Percentiles rank a stretch among this genome's conserved stretches.
These are phyloP conservation scores for Pantherophis vulpinus DNA, from an alignment of 2,797 vertebrate genomes.

Conservation along the genomic window DNA sequence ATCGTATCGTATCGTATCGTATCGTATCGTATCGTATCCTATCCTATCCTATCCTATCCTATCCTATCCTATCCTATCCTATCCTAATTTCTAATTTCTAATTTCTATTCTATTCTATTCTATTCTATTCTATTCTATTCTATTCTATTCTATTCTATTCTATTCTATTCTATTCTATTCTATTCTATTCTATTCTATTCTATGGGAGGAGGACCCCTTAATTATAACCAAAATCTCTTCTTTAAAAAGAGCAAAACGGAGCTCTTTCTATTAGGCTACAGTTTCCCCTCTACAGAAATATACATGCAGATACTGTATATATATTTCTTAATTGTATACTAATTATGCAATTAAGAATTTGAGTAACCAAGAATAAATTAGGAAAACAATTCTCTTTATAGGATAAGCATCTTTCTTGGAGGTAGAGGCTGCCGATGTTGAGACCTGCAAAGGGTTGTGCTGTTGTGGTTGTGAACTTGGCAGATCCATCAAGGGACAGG, in stretches of 20 bases:
- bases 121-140: no score
- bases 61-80: no score
- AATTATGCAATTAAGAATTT: constrained; percentile 40
- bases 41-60: no score
- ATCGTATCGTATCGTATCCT: no score
- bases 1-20: no score
- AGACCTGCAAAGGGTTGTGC: fast-evolving
- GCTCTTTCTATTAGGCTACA: constrained; percentile 5
- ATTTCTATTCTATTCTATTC: no score
- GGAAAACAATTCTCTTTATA: constrained; percentile 19
- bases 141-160: no score
- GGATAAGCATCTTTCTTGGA: neutral
- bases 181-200: no score
- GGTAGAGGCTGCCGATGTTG: neutral
- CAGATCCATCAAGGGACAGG: neutral
- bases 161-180: no score
- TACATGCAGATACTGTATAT: neutral
- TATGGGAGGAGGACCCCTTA: neutral
- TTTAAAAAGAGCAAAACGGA: neutral
- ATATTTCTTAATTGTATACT: neutral
- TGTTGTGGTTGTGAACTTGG: fast-evolving
- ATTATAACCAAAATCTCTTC: neutral
- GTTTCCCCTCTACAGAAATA: constrained; percentile 43
- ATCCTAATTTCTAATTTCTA: no score
- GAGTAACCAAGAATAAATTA: constrained; percentile 33